These are phyloP conservation scores for Girardinichthys multiradiatus DNA, from an alignment of 2,113 vertebrate genomes.

Conservation along the genomic window DNA sequence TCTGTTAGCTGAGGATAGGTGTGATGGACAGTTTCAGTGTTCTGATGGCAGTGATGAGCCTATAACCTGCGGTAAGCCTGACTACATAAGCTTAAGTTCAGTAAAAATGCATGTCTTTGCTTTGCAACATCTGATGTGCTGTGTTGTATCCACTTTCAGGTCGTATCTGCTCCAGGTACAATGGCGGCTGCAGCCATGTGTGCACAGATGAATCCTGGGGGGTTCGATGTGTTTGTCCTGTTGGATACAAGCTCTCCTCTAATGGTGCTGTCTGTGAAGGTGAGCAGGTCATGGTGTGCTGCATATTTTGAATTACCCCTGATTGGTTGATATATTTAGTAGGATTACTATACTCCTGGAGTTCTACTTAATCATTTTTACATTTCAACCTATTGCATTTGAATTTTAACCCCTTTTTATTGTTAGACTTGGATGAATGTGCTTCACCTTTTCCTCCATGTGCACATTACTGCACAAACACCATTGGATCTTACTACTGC, in stretches of 20 bases:
- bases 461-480: slow-evolving; percentile 84
- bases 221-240: slow-evolving; percentile 79
- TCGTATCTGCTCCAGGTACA: slow-evolving; percentile 80
- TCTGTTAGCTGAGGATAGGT: slow-evolving; percentile 62
- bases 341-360: background rate
- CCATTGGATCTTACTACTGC: slow-evolving; percentile 81
- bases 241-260: slow-evolving; percentile 79
- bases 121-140: background rate
- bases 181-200: slow-evolving; percentile 83
- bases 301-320: background rate
- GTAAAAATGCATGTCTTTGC: background rate
- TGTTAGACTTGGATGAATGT: slow-evolving; percentile 88
- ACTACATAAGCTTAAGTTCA: background rate
- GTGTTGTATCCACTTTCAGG: slow-evolving; percentile 65
- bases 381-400: background rate
- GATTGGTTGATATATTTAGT: background rate
- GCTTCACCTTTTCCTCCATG: slow-evolving; percentile 80
- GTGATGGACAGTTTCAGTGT: slow-evolving; percentile 74
- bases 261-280: slow-evolving; percentile 84
- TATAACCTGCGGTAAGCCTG: slow-evolving; percentile 60
- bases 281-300: slow-evolving; percentile 40
- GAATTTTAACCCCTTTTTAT: background rate
- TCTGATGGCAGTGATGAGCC: slow-evolving; percentile 79
- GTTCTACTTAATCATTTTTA: background rate
- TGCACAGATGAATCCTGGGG: slow-evolving; percentile 85